Evolutionary conservation across 2,113 vertebrate species (phyloP).

Genomic region (Perca schrenkii): DNA sequence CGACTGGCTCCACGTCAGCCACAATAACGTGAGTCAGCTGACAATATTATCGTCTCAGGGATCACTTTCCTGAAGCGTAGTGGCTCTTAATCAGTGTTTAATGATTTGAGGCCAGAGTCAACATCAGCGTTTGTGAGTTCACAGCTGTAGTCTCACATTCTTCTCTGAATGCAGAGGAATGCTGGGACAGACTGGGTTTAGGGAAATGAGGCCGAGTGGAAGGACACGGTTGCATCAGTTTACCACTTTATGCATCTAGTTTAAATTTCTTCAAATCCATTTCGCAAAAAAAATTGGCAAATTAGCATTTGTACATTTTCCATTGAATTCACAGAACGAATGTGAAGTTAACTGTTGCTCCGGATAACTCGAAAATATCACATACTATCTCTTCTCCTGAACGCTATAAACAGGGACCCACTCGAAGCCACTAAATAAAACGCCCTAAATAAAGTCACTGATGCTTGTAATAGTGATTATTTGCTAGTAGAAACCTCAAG

Average conservation of each 20-base stretch:
- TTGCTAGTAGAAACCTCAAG: not conserved
- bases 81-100: conserved; percentile 56
- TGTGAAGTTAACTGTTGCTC: not conserved
- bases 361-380: not conserved
- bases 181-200: conserved; percentile 1
- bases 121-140: conserved; percentile 54
- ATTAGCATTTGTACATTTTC: not conserved
- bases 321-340: not conserved
- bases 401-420: not conserved
- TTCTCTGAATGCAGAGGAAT: conserved; percentile 38
- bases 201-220: not conserved
- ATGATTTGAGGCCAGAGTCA: conserved; percentile 59
- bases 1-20: conserved; percentile 21
- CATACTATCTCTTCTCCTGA: not conserved
- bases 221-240: not conserved
- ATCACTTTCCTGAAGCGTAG: conserved; percentile 14
- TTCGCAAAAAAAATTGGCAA: not conserved
- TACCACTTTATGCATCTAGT: not conserved
- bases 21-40: conserved; percentile 31
- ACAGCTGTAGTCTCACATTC: conserved; percentile 36
- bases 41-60: conserved; percentile 28
- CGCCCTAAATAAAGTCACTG: not conserved
- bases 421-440: not conserved
- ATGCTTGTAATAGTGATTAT: not conserved
- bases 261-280: conserved; percentile 1